phyloP scores from a whole-genome alignment of 2,888 invertebrate genomes.

The Aquatica leii region DNA sequence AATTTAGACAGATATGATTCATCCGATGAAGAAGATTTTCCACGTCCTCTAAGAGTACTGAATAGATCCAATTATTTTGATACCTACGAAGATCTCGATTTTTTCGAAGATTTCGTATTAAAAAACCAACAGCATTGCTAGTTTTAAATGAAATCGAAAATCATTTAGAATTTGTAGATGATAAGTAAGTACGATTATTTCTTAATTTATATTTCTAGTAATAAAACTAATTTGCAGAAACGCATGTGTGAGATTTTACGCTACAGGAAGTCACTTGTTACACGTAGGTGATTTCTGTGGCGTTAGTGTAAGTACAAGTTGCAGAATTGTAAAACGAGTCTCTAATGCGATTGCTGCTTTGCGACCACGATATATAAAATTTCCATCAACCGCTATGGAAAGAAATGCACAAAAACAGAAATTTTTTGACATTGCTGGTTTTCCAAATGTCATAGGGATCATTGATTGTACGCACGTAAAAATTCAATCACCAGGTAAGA shows the following conservation, averaged over 20 bases:
- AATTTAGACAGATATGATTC: conserved; percentile 1
- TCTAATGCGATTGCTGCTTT: background rate
- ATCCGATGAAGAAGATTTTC: conserved; percentile 3
- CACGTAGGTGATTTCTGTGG: conserved; percentile 1
- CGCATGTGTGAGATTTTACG: conserved; percentile 8
- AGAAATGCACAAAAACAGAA: background rate
- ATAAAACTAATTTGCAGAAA: background rate
- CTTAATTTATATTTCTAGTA: conserved; percentile 1
- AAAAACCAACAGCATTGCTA: background rate
- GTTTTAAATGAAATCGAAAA: conserved; percentile 1
- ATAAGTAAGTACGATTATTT: conserved; percentile 4
- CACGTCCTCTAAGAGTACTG: background rate
- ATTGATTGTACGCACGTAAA: conserved; percentile 7
- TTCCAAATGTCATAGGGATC: no score
- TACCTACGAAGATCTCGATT: background rate
- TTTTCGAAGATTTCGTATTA: conserved; percentile 9
- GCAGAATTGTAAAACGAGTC: background rate
- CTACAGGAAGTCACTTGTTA: no score
- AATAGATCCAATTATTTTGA: no score
- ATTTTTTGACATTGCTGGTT: conserved; percentile 2
- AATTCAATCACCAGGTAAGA: conserved; percentile 9
- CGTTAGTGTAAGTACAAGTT: conserved; percentile 5
- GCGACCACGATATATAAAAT: background rate
- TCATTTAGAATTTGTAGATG: background rate
- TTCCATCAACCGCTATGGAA: background rate